These are phyloP conservation scores for Phyllopteryx taeniolatus DNA, from an alignment of 2,113 vertebrate species.

Conservation along the genomic window DNA sequence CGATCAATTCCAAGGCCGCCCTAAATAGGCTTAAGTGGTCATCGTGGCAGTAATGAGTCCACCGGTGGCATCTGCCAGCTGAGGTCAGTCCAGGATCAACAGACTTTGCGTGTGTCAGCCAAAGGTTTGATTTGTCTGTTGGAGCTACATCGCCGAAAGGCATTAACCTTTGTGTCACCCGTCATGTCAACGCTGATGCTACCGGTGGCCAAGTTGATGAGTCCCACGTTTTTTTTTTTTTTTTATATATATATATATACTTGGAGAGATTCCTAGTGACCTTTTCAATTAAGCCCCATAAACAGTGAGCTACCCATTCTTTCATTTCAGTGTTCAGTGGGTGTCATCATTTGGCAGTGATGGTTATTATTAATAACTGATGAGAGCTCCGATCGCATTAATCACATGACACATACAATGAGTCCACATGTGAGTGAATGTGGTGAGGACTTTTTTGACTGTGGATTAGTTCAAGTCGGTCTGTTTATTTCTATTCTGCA, in stretches of 20 bases:
- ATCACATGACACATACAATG: too few species aligned
- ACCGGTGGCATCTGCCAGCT: neutral
- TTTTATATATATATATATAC: neutral
- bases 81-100: conserved; percentile 18
- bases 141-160: neutral
- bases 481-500: too few species aligned
- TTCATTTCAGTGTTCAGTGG: neutral
- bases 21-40: conserved; percentile 27
- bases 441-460: too few species aligned
- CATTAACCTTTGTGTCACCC: neutral
- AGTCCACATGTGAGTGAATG: too few species aligned
- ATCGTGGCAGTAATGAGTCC: conserved; percentile 20
- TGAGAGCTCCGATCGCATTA: too few species aligned
- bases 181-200: neutral
- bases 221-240: neutral
- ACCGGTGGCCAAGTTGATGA: neutral
- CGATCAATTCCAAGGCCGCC: conserved; percentile 31
- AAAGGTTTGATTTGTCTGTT: conserved; percentile 4
- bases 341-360: neutral
- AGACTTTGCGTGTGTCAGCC: neutral
- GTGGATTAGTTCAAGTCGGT: neutral
- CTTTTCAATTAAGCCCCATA: conserved; percentile 18
- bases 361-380: too few species aligned
- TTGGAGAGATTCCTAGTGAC: conserved; percentile 15
- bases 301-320: neutral